Percentiles rank a stretch among this genome's conserved stretches.
Evolutionary conservation across 1,140 invertebrate genomes (phyloP).

Genomic region (Lasioglossum albipes): DNA sequence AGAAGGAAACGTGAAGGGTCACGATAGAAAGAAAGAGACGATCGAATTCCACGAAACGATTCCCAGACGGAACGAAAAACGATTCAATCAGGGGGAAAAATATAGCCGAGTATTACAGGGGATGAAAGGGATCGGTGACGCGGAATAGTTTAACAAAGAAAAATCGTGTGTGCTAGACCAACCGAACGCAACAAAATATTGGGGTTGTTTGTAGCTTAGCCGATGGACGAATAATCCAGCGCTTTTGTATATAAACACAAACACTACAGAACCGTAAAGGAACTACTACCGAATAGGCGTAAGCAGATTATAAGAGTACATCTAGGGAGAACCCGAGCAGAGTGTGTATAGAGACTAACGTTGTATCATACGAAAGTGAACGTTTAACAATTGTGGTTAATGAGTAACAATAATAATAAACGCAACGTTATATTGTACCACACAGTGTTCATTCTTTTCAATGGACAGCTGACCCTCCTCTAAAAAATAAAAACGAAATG

Average conservation of each 20-base stretch:
- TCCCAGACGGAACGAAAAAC: conserved; percentile 22
- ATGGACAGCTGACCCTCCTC: no score
- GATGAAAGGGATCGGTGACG: neutral
- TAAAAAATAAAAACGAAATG: no score
- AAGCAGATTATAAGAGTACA: conserved; percentile 50
- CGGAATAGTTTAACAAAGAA: neutral
- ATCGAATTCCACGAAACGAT: conserved; percentile 33
- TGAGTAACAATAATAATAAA: conserved; percentile 74
- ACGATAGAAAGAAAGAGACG: conserved; percentile 29
- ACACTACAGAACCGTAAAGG: conserved; percentile 44
- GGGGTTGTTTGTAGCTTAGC: conserved; percentile 65
- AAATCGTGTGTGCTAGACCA: conserved; percentile 55
- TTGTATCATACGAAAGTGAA: conserved; percentile 71
- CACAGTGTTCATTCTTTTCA: conserved; percentile 11
- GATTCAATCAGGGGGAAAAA: conserved; percentile 28
- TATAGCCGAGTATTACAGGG: conserved; percentile 17
- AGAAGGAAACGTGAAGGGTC: neutral
- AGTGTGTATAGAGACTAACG: conserved; percentile 71
- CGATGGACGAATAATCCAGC: conserved; percentile 63
- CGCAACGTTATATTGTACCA: conserved; percentile 75
- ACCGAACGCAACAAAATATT: conserved; percentile 48
- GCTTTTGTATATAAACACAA: conserved; percentile 64
- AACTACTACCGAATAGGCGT: conserved; percentile 56
- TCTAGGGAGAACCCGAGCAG: conserved; percentile 32
- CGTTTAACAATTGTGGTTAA: conserved; percentile 72